phyloP scores from a whole-genome alignment of 2,797 vertebrate genomes.

The Vespertilio murinus region DNA sequence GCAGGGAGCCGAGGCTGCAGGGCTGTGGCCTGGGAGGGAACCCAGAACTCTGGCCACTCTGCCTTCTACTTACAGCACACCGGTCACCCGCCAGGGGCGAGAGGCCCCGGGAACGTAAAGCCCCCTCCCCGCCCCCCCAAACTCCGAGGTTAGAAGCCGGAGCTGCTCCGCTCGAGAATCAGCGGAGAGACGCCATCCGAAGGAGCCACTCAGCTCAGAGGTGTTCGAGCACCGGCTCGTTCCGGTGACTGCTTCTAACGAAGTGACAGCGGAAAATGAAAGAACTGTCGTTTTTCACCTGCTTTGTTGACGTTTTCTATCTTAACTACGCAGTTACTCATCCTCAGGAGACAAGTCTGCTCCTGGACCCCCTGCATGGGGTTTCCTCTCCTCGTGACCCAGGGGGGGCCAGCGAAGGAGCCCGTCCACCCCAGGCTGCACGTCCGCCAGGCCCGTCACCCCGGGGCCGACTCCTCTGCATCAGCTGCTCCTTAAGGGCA shows the following conservation, averaged over 20 bases:
- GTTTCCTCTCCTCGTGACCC: background rate
- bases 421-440: background rate
- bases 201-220: background rate
- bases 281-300: background rate
- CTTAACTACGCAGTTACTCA: background rate
- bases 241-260: background rate
- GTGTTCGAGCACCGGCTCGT: background rate
- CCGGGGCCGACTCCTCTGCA: background rate
- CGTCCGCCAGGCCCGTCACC: background rate
- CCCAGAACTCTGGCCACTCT: background rate
- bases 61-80: background rate
- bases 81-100: background rate
- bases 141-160: background rate
- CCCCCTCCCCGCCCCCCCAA: too few relatives aligned
- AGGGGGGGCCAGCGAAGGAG: too few relatives aligned
- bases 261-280: background rate
- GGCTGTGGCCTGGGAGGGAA: background rate
- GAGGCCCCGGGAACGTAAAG: background rate
- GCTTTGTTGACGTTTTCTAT: constrained; percentile 7
- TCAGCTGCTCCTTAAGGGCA: background rate
- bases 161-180: background rate
- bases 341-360: background rate
- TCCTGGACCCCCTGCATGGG: background rate
- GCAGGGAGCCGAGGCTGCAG: background rate
- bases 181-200: background rate